These are phyloP conservation scores for Sceloporus tristichus DNA, from an alignment of 2,113 vertebrate genomes.

Conservation along the genomic window DNA sequence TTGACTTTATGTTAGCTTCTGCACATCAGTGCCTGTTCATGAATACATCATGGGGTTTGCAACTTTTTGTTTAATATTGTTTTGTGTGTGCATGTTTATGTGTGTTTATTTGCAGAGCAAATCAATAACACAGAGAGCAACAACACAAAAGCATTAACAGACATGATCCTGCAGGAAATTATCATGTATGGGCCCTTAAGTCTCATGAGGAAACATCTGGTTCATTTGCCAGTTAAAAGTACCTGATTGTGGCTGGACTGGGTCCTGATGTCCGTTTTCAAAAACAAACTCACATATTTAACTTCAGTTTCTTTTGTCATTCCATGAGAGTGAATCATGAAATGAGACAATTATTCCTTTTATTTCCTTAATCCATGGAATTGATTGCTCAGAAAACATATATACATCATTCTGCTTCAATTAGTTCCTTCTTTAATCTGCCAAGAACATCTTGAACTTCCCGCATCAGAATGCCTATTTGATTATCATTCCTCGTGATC, in stretches of 20 bases:
- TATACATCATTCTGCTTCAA: neutral
- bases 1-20: neutral
- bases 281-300: neutral
- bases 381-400: neutral
- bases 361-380: neutral
- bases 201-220: neutral
- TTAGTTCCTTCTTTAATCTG: constrained; percentile 16
- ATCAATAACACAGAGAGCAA: neutral
- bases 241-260: neutral
- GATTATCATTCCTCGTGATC: neutral
- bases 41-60: neutral
- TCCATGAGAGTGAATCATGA: constrained; percentile 1
- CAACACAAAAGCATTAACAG: neutral
- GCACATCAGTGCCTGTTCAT: neutral
- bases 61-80: neutral
- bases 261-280: neutral
- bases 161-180: neutral
- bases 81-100: neutral
- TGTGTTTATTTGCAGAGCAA: neutral
- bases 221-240: neutral
- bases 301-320: neutral
- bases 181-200: neutral
- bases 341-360: neutral
- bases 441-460: constrained; percentile 22
- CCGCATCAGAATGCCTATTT: neutral